Evolutionary conservation across 2,113 vertebrate genomes (phyloP).

Genomic region (Tenebrosternarchus preto): DNA sequence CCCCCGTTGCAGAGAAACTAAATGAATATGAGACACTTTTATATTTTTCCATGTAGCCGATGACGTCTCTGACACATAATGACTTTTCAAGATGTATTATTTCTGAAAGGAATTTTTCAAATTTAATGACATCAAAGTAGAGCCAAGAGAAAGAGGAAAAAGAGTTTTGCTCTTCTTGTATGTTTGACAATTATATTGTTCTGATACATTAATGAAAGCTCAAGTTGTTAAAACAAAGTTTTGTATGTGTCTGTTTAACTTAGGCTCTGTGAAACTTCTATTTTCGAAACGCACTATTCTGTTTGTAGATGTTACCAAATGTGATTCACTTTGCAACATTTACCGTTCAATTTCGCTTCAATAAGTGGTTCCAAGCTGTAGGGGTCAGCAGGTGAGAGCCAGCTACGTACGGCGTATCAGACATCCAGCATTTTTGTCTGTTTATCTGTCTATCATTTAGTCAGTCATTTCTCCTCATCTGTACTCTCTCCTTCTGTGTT

Average conservation of each 20-base stretch:
- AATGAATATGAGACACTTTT: slow-evolving; percentile 45
- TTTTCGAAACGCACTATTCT: slow-evolving; percentile 1
- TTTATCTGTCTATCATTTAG: slow-evolving; percentile 15
- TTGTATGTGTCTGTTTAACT: not conserved
- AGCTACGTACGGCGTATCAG: not conserved
- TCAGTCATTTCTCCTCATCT: slow-evolving; percentile 20
- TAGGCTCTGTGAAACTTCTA: not conserved
- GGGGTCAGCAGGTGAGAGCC: not conserved
- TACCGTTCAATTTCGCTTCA: slow-evolving; percentile 3
- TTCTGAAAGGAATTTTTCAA: slow-evolving; percentile 46
- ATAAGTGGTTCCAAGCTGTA: not conserved
- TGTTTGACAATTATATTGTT: slow-evolving; percentile 28
- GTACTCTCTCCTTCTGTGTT: slow-evolving; percentile 13
- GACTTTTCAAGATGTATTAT: slow-evolving; percentile 68
- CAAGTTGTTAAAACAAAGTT: slow-evolving; percentile 6
- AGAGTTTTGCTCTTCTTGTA: slow-evolving; percentile 2
- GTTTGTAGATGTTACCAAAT: not conserved
- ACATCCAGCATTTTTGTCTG: slow-evolving; percentile 28
- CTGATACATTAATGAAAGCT: slow-evolving; percentile 11
- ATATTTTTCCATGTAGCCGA: slow-evolving; percentile 64
- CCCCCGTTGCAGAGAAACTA: slow-evolving; percentile 19
- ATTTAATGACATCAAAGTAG: slow-evolving; percentile 53
- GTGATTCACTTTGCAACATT: slow-evolving; percentile 19
- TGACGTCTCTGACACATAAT: slow-evolving; percentile 58
- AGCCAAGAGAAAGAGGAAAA: slow-evolving; percentile 36